phyloP scores from a whole-genome alignment of 64 coral and sea anemone genomes.

The Pocillopora damicornis region DNA sequence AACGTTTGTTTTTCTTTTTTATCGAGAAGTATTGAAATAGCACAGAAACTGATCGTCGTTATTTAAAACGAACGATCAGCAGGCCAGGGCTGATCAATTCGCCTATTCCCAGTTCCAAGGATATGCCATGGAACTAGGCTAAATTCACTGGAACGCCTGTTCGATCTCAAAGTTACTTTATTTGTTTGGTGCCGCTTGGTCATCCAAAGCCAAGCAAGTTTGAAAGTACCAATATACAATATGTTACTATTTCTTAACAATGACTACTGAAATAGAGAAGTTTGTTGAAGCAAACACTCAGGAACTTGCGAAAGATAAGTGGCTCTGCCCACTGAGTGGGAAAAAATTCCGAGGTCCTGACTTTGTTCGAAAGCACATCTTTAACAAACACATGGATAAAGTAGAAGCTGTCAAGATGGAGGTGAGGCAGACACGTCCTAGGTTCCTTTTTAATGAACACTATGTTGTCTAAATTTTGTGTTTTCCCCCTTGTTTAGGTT shows the following conservation, averaged over 20 bases:
- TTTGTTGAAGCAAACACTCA: constrained; percentile 95
- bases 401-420: constrained; percentile 91
- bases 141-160: too few relatives aligned
- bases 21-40: too few relatives aligned
- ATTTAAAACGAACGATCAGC: too few relatives aligned
- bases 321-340: constrained; percentile 95
- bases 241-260: constrained; percentile 63
- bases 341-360: constrained; percentile 98
- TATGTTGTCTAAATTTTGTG: too few relatives aligned
- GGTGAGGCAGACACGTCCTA: constrained; percentile 17
- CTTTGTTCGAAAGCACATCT: constrained; percentile 97
- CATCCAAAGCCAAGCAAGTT: neutral
- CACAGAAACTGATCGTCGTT: too few relatives aligned
- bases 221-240: neutral
- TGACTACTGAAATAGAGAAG: constrained; percentile 91
- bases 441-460: too few relatives aligned
- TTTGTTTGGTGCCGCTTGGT: neutral
- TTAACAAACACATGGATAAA: constrained; percentile 98
- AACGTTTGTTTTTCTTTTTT: too few relatives aligned
- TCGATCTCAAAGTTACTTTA: neutral
- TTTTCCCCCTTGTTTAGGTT: too few relatives aligned
- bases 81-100: too few relatives aligned
- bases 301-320: constrained; percentile 94
- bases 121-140: too few relatives aligned
- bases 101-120: too few relatives aligned